phyloP scores from a whole-genome alignment of 1,140 invertebrate species.

The Ceratina calcarata region DNA sequence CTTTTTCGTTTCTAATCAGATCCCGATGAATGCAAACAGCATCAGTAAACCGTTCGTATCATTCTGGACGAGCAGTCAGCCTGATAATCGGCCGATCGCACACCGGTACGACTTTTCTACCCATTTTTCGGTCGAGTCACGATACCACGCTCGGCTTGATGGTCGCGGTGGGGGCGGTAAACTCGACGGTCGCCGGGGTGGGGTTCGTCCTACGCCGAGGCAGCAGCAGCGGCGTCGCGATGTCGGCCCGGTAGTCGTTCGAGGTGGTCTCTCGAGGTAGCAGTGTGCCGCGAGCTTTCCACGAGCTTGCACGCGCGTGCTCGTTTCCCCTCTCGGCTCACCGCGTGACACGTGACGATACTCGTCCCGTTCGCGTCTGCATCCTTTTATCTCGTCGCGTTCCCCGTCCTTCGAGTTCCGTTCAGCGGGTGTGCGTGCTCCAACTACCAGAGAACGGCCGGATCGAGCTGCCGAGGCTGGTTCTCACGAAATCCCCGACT shows the following conservation, averaged over 20 bases:
- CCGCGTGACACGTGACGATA: slow-evolving; percentile 31
- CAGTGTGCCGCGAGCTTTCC: slow-evolving; percentile 31
- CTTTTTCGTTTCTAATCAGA: not conserved
- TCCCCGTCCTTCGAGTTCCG: too few relatives aligned
- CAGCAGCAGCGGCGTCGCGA: not conserved
- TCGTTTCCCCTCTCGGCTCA: not conserved
- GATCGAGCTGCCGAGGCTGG: not conserved
- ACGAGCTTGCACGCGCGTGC: slow-evolving; percentile 12
- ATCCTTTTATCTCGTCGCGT: too few relatives aligned
- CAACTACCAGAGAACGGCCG: not conserved
- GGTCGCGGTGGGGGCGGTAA: too few relatives aligned
- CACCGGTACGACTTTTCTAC: slow-evolving; percentile 35
- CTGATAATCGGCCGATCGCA: slow-evolving; percentile 43
- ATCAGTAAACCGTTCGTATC: slow-evolving; percentile 21
- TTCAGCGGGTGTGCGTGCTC: slow-evolving; percentile 7
- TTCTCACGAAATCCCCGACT: not conserved
- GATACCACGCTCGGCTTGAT: not conserved
- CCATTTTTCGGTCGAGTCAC: slow-evolving; percentile 20
- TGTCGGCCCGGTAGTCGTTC: slow-evolving; percentile 32
- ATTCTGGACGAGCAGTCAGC: not conserved
- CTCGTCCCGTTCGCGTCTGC: not conserved
- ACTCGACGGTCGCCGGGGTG: not conserved
- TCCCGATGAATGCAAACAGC: slow-evolving; percentile 21
- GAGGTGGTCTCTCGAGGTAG: slow-evolving; percentile 18
- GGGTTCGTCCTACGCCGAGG: slow-evolving; percentile 12